Evolutionary conservation across 2,113 vertebrate species (phyloP).

Genomic region (Perca flavescens): DNA sequence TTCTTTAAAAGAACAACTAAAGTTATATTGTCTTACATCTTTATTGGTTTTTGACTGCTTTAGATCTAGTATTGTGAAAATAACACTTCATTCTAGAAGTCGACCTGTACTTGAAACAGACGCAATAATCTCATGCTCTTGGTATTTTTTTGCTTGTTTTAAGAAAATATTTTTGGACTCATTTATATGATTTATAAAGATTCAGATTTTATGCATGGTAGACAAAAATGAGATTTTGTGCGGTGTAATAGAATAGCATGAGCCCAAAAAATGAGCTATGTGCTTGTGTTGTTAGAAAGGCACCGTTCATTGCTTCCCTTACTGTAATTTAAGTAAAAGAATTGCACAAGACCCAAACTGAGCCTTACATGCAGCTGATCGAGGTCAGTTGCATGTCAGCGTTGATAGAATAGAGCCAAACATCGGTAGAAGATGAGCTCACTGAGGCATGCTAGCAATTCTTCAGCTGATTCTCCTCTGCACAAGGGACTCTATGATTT

Average conservation of each 20-base stretch:
- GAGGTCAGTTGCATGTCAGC: conserved; percentile 43
- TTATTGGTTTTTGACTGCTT: neutral
- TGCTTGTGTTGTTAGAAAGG: conserved; percentile 27
- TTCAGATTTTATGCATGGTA: neutral
- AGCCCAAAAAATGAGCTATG: conserved; percentile 3
- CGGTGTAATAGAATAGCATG: neutral
- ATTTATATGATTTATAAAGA: neutral
- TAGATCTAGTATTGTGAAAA: neutral
- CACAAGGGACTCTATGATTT: conserved; percentile 42
- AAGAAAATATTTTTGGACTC: neutral
- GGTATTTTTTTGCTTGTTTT: neutral
- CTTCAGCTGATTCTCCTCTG: conserved; percentile 44
- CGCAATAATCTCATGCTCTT: neutral
- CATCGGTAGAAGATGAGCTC: conserved; percentile 48
- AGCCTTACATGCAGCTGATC: conserved; percentile 33
- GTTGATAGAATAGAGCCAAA: conserved; percentile 36
- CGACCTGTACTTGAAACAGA: neutral
- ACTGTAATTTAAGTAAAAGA: conserved; percentile 48
- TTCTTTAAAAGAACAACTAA: neutral
- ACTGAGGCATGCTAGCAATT: conserved; percentile 54
- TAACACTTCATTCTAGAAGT: neutral
- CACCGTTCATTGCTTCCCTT: conserved; percentile 19
- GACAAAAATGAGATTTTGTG: conserved; percentile 6
- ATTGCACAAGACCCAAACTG: conserved; percentile 26
- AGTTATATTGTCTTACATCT: neutral